Evolutionary conservation across 2,888 invertebrate genomes (phyloP), one percentile per base, ranked within the genome.

Genomic region (Phalangium opilio): DNA sequence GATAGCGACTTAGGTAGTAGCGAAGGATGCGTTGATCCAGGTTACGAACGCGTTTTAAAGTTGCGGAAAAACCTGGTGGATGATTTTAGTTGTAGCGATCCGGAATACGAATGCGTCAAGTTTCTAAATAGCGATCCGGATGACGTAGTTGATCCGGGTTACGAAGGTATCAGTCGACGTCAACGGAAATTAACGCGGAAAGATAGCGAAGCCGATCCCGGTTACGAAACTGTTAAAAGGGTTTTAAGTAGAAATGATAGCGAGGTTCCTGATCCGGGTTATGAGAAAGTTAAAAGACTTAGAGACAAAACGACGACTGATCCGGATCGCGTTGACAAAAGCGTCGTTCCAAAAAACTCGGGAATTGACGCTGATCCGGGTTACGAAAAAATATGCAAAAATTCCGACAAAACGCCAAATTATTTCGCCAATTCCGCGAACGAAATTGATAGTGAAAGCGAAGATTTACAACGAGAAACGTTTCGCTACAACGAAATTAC

Each of bases 181-280:
- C 5, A 4, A 27, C n/a, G n/a, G n/a, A 27, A 27, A 7, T 27
- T 27, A 8, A 10, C 15, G 10, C 15, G 18, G 38, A 38, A 38
- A 14, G 50, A 53, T 18, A 49, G 49, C 43, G 50, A 49, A 35
- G 47, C 48, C 2, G 52, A 52, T 42, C 52, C 52, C 14, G 50
- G 50, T 8, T 52, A 52, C 47, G 52, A 52, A 44, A 48, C 42
- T 15, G 52, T 52, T 17, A 38, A 38, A 38, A 27, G 27, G 12
- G 38, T 2, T 12, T 10, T 36, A 17, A 38, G 38, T 8, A 46
- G 51, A 5, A 46, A 48, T n/a, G 50, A 47, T 17, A 53, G 49
- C 39, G 48, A 51, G 41, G 47, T 44, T 11, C 47, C 51, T 12
- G 53, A 53, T 44, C 53, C 53, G 11, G 51, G 51, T 1, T 53